Conservation (phyloP, 2,888 invertebrate genomes). For the Rutpela maculata region DNA sequence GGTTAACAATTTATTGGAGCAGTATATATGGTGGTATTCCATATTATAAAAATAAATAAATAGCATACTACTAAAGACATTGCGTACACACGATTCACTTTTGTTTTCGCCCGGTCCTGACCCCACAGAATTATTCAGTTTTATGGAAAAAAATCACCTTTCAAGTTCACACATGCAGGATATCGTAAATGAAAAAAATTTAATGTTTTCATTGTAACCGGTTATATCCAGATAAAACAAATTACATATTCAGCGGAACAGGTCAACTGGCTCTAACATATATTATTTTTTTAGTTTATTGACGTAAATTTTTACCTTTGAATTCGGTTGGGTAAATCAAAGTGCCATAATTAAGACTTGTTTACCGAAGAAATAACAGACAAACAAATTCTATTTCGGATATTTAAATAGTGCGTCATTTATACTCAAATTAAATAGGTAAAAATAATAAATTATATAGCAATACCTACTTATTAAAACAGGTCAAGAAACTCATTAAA, state of each 20-base stretch:
- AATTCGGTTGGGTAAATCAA: slow-evolving; percentile 29
- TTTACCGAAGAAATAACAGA: slow-evolving; percentile 26
- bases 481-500: slow-evolving; percentile 5
- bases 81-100: neutral
- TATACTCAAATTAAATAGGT: slow-evolving; percentile 1
- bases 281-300: slow-evolving; percentile 28
- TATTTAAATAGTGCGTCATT: slow-evolving; percentile 29
- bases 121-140: slow-evolving; percentile 13
- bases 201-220: slow-evolving; percentile 31
- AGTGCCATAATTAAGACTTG: slow-evolving; percentile 29
- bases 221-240: slow-evolving; percentile 19
- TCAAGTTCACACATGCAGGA: slow-evolving; percentile 3
- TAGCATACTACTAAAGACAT: neutral
- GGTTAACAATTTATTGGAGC: neutral
- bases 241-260: slow-evolving; percentile 34
- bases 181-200: slow-evolving; percentile 16
- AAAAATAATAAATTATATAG: neutral
- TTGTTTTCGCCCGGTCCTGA: slow-evolving; percentile 13
- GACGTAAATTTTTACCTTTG: slow-evolving; percentile 41
- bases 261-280: slow-evolving; percentile 36
- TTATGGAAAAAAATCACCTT: slow-evolving; percentile 11
- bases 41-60: no score
- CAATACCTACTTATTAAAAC: slow-evolving; percentile 1
- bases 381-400: slow-evolving; percentile 19
- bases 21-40: neutral